Base-by-base conservation (phyloP, 2,797 vertebrate species). In the Rhinoraja longicauda region DNA sequence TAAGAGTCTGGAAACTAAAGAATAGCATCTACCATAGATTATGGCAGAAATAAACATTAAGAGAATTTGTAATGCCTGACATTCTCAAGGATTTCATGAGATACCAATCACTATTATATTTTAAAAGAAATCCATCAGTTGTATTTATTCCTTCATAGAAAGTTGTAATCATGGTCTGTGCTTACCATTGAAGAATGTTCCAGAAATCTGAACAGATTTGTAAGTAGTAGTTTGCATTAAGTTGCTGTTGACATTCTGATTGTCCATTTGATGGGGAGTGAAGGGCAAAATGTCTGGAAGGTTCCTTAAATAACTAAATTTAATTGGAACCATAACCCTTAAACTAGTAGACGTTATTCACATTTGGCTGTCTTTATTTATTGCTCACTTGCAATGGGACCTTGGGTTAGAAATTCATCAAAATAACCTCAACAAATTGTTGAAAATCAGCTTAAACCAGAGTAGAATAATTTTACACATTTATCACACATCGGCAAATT, bases 161-260 rank as follows among this genome's bases (percentile, higher is more conserved):
- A 62, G 6, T n/a, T 64, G 82, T 62, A 88, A 67, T 36, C 84
- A 24, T 67, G n/a, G 21, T 24, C 39, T 17, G 67, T 67, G 17
- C 59, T 64, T 67, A 88, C n/a, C 36, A 64, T 45, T 64, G 17
- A 88, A 88, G 62, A 88, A 88, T 19, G 21, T 88, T 88, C 84
- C 19, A 36, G 62, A 67, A 88, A 88, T 36, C n/a, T 88, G 84
- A 88, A 36, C 84, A 67, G 62, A 67, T 88, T 62, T 67, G 62
- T n/a, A 36, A 88, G 88, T 17, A 86, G 62, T 86, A 62, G 32
- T 84, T 26, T 59, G 13, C 53, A 84, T 13, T 86, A 86, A 86
- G 32, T 86, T 67, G 62, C 84, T 88, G n/a, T 62, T 21, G 17
- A 62, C 59, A 1, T 7, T 17, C 82, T 64, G 82, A 86, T 86